Conservation (phyloP, 2,888 invertebrate genomes). For the Conistra vaccinii region DNA sequence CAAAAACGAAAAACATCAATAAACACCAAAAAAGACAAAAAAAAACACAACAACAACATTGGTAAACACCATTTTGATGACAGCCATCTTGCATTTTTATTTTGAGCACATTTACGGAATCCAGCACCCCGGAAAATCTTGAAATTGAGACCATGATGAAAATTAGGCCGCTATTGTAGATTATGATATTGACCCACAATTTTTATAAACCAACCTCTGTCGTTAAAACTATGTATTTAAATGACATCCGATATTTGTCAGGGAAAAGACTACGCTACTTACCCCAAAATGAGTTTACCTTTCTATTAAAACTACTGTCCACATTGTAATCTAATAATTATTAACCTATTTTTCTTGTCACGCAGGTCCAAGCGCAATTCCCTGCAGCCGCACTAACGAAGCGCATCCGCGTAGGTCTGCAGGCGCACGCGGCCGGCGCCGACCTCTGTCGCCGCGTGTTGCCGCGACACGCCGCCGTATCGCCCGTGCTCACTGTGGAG, state of each 20-base stretch:
- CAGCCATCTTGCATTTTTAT: not conserved
- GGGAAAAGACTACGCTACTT: not conserved
- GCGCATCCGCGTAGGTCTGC: conserved; percentile 99
- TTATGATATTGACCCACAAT: not conserved
- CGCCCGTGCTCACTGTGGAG: conserved; percentile 99
- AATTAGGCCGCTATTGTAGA: not conserved
- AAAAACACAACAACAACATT: not conserved
- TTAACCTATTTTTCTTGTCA: fast-evolving
- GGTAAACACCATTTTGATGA: not conserved
- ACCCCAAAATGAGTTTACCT: not conserved
- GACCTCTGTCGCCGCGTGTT: conserved; percentile 96
- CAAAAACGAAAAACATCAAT: not conserved
- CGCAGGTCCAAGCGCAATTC: conserved; percentile 94
- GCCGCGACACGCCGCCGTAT: conserved; percentile 99
- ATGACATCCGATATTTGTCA: not conserved
- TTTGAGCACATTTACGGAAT: not conserved
- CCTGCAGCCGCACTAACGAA: conserved; percentile 99
- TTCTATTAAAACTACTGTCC: not conserved
- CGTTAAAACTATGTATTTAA: not conserved
- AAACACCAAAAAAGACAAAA: not conserved
- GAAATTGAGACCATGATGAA: not conserved
- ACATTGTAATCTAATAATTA: not conserved
- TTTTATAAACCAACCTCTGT: too few species aligned
- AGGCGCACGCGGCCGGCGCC: conserved; percentile 98
- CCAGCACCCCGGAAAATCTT: not conserved